phyloP scores from a whole-genome alignment of 2,797 vertebrate species.

The Manis javanica region DNA sequence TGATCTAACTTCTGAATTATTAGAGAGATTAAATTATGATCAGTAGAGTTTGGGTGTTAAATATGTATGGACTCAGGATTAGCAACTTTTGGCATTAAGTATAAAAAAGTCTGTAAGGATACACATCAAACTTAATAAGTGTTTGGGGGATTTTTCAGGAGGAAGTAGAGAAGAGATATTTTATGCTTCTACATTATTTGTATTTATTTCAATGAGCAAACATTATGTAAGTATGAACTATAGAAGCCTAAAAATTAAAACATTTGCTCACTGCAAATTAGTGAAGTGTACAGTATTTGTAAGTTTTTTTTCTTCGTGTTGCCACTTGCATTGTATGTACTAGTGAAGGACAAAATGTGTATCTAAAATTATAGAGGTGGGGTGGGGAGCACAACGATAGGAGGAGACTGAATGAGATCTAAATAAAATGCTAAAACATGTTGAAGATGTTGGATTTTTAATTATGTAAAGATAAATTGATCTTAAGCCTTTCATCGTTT shows the following conservation, averaged over 20 bases:
- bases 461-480: constrained; percentile 43
- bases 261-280: constrained; percentile 30
- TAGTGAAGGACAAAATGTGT: not conserved
- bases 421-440: constrained; percentile 34
- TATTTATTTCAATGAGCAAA: constrained; percentile 30
- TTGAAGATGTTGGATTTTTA: constrained; percentile 39
- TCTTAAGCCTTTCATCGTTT: not conserved
- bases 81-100: constrained; percentile 3
- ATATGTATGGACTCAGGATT: not conserved
- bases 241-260: constrained; percentile 45
- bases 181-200: constrained; percentile 39
- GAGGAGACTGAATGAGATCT: not conserved
- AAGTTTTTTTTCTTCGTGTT: constrained; percentile 21
- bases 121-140: not conserved
- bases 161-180: not conserved
- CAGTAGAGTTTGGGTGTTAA: constrained; percentile 42
- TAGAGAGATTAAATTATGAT: constrained; percentile 37
- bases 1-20: constrained; percentile 12
- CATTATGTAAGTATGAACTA: constrained; percentile 14
- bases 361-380: constrained; percentile 20
- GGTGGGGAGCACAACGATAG: not conserved
- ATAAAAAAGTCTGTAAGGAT: not conserved
- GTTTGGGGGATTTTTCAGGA: not conserved
- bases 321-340: not conserved
- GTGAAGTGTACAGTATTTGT: constrained; percentile 22